Conservation (phyloP, 2,113 vertebrate genomes). For the Nycticebus coucang region DNA sequence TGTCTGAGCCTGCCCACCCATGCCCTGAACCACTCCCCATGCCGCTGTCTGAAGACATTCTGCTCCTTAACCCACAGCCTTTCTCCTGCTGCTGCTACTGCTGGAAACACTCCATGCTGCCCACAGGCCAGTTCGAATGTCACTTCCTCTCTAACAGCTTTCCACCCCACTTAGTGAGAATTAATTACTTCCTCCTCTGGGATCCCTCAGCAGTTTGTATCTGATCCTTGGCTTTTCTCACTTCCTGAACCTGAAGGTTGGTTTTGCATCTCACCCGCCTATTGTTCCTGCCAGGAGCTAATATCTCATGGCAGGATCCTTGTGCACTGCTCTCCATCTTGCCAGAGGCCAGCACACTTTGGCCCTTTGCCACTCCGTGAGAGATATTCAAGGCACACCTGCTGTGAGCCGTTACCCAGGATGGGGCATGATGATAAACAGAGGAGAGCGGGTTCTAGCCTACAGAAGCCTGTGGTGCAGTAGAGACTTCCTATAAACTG, state of each 20-base stretch:
- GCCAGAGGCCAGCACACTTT: not conserved
- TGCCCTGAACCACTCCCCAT: accelerated
- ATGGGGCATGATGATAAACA: not conserved
- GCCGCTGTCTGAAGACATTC: accelerated
- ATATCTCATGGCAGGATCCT: not conserved
- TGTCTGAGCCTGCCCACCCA: accelerated
- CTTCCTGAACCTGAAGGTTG: not conserved
- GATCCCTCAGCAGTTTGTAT: not conserved
- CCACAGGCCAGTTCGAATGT: constrained; percentile 27
- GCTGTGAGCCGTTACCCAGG: not conserved
- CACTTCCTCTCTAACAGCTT: constrained; percentile 6
- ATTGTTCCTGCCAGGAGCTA: not conserved
- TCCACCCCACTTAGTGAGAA: constrained; percentile 17
- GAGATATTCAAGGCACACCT: not conserved
- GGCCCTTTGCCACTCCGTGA: not conserved
- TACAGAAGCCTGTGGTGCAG: not conserved
- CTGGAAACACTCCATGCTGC: not conserved
- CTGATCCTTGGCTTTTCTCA: not conserved
- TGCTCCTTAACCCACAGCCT: not conserved
- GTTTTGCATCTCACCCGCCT: not conserved
- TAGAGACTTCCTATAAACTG: not conserved
- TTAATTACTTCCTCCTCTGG: constrained; percentile 24
- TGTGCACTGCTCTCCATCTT: too few relatives aligned
- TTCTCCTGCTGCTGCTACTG: not conserved
- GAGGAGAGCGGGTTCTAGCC: not conserved